Conservation (phyloP, 2,888 invertebrate genomes). For the Tetragnatha montana region DNA sequence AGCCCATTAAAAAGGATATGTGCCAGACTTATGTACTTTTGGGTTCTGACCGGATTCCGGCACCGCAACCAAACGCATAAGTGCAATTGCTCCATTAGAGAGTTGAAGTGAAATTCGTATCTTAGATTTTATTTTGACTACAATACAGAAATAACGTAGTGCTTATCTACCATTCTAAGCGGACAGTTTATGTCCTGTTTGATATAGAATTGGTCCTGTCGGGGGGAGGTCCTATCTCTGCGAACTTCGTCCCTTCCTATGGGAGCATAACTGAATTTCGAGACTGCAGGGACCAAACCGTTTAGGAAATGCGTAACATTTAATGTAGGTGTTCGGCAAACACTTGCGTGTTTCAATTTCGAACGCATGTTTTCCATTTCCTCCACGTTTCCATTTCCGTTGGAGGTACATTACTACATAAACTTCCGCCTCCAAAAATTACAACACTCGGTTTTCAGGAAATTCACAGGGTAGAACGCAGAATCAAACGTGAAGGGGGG, state of each 20-base stretch:
- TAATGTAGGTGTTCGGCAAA: not conserved
- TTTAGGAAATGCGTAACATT: not conserved
- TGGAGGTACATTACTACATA: slow-evolving; percentile 29
- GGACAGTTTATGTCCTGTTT: not conserved
- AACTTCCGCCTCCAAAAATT: slow-evolving; percentile 46
- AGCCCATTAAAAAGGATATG: too few species aligned
- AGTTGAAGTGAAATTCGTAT: too few species aligned
- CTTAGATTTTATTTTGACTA: too few species aligned
- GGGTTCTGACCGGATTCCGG: too few species aligned
- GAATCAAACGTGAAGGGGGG: not conserved
- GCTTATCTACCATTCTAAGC: too few species aligned
- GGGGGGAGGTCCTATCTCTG: not conserved
- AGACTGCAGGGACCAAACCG: not conserved
- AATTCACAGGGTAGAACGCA: slow-evolving; percentile 6
- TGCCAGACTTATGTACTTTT: too few species aligned
- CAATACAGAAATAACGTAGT: too few species aligned
- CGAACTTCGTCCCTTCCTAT: not conserved
- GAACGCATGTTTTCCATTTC: slow-evolving; percentile 32
- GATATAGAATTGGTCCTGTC: not conserved
- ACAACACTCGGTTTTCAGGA: slow-evolving; percentile 27
- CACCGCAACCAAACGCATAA: too few species aligned
- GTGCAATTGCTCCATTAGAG: too few species aligned
- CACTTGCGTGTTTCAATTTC: not conserved
- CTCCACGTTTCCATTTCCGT: slow-evolving; percentile 40
- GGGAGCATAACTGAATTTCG: not conserved